A percentile compares a stretch with the other conserved stretches of the same genome.
Conservation (phyloP, 2,888 invertebrate species). For the Nemoura dubitans region DNA sequence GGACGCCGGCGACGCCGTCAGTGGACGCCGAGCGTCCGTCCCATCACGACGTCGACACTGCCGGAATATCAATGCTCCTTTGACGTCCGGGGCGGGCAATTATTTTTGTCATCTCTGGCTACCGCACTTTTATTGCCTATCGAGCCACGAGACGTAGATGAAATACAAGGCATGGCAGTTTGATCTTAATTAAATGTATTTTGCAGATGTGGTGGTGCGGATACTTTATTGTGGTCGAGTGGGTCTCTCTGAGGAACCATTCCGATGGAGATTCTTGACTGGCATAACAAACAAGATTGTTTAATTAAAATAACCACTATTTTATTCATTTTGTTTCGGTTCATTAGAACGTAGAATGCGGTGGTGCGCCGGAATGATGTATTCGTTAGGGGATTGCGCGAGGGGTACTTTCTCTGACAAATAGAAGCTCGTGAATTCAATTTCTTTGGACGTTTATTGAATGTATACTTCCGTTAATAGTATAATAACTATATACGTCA, state of each 20-base stretch:
- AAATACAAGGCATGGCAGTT: background rate
- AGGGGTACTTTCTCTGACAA: background rate
- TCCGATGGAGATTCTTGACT: background rate
- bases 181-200: constrained; percentile 28
- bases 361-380: background rate
- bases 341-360: background rate
- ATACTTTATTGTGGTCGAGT: background rate
- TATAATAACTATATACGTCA: no score
- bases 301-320: background rate
- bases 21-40: background rate
- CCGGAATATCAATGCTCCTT: constrained; percentile 26
- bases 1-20: background rate
- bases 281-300: background rate
- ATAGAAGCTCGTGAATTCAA: no score
- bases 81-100: constrained; percentile 1
- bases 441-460: no score
- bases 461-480: no score
- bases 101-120: background rate
- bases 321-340: background rate
- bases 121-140: constrained; percentile 9
- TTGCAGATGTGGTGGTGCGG: background rate
- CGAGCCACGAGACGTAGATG: background rate
- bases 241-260: background rate
- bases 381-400: background rate
- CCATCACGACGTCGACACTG: background rate